Base-by-base conservation (phyloP, 2,888 invertebrate species). In the Antheraea assamensis region DNA sequence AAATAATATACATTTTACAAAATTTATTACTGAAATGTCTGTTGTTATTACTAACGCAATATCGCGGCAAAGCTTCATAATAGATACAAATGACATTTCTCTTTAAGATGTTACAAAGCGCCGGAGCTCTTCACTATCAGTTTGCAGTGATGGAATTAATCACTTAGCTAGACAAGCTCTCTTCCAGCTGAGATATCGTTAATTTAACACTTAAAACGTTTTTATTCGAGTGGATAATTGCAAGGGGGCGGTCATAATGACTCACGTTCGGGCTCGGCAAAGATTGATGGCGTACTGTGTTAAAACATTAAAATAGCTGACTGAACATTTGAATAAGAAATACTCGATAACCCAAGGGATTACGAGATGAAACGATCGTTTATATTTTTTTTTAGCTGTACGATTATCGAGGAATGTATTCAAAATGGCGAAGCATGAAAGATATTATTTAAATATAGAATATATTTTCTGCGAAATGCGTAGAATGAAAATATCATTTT, bases 161-260 rank as follows among this genome's bases (percentile, higher is more conserved):
- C 91, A 91, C 92, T 90, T 89, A 88, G 88, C 88, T 84, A 85
- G 91, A 90, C 90, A 89, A 89, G 90, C 88, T 87, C 88, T 87
- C 86, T 85, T 88, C 87, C 85, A 85, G 84, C 87, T 87, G 90
- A 92, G 92, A 92, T 92, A 93, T 92, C 92, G 92, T 92, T 93
- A 92, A 93, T 92, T 93, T 92, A 93, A 93, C 93, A 92, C 92
- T 92, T 92, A 92, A 92, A 92, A 91, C 90, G 92, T 93, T 93
- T 93, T 92, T 93, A 93, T 93, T 92, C 92, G 89, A 89, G 90
- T 91, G 91, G 91, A 93, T 93, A 92, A 93, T 93, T 92, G 92
- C 92, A 88, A 89, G 88, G 88, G 90, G 91, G 92, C 84, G 89
- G 85, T 85, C 83, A 87, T 92, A 92, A 92, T 89, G 92, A 89